These are phyloP conservation scores for Clarias fuscus DNA, from an alignment of 2,797 vertebrate species.

Conservation along the genomic window DNA sequence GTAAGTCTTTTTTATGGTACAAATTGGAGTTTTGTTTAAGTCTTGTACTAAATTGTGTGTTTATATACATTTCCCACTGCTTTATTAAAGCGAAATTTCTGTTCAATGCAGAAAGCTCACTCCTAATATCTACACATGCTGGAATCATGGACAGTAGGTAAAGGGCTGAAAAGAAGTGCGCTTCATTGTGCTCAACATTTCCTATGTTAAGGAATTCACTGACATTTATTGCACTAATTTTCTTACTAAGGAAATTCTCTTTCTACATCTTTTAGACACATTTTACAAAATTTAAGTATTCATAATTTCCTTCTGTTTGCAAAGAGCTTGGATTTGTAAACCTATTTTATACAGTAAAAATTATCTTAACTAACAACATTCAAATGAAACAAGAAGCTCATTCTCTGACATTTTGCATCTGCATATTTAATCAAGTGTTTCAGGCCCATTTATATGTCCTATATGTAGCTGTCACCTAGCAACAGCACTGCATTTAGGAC, in stretches of 20 bases:
- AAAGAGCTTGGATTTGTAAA: conserved; percentile 7
- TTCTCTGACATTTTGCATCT: conserved; percentile 18
- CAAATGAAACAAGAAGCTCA: neutral
- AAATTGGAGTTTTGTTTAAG: neutral
- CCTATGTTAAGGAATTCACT: conserved; percentile 1
- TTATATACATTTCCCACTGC: neutral
- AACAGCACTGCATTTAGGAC: conserved; percentile 75
- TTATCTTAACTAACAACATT: neutral
- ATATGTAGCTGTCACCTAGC: conserved; percentile 69
- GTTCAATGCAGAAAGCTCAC: conserved; percentile 4
- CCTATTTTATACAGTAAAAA: conserved; percentile 20
- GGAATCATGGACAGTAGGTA: conserved; percentile 13
- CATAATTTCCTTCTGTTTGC: conserved; percentile 5
- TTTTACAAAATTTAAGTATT: conserved; percentile 13
- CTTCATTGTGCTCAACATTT: conserved; percentile 6
- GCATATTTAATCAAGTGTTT: conserved; percentile 27
- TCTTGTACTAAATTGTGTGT: neutral
- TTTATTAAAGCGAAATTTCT: conserved; percentile 6
- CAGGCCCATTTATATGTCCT: conserved; percentile 46
- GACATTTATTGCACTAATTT: conserved; percentile 22
- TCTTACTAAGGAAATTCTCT: neutral
- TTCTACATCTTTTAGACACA: neutral
- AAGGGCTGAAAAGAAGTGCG: conserved; percentile 15
- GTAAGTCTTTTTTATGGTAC: conserved; percentile 21
- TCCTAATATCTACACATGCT: neutral